A percentile compares a stretch with the other conserved stretches of the same genome.
Evolutionary conservation across 2,888 invertebrate species (phyloP).

Genomic region (Limnephilus lunatus): DNA sequence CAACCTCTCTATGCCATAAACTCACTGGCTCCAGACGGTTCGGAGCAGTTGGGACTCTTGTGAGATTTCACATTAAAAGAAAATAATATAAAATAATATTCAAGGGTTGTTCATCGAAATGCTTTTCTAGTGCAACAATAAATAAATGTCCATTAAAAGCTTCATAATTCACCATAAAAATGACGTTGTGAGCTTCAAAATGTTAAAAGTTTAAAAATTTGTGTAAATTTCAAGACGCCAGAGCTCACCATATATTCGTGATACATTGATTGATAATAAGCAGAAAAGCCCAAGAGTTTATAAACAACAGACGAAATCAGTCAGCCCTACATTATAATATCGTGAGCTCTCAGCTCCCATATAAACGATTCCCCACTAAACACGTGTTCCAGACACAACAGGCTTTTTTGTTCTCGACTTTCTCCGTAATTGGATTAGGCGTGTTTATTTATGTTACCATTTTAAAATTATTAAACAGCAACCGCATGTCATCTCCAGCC

Average conservation of each 20-base stretch:
- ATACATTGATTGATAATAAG: not conserved
- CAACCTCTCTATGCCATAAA: too few relatives aligned
- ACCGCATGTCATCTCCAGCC: conserved; percentile 53
- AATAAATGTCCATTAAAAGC: too few relatives aligned
- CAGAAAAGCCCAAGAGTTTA: not conserved
- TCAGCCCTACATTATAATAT: not conserved
- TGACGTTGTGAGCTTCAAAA: too few relatives aligned
- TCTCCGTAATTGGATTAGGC: conserved; percentile 60
- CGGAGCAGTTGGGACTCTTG: too few relatives aligned
- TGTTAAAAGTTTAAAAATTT: too few relatives aligned
- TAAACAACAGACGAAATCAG: not conserved
- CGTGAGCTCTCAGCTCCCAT: not conserved
- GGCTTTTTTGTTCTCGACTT: conserved; percentile 45
- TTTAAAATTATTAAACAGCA: conserved; percentile 63
- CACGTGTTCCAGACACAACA: conserved; percentile 62
- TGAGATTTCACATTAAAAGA: too few relatives aligned
- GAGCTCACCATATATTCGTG: not conserved
- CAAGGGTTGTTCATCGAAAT: too few relatives aligned
- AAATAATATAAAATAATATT: too few relatives aligned
- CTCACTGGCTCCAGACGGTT: too few relatives aligned
- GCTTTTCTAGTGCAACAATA: too few relatives aligned
- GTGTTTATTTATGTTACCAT: conserved; percentile 61
- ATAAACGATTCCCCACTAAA: conserved; percentile 52
- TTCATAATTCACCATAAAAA: too few relatives aligned
- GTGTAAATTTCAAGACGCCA: too few relatives aligned